Evolutionary conservation across 1,140 invertebrate species (phyloP).

Genomic region (Bathynomus jamesi): DNA sequence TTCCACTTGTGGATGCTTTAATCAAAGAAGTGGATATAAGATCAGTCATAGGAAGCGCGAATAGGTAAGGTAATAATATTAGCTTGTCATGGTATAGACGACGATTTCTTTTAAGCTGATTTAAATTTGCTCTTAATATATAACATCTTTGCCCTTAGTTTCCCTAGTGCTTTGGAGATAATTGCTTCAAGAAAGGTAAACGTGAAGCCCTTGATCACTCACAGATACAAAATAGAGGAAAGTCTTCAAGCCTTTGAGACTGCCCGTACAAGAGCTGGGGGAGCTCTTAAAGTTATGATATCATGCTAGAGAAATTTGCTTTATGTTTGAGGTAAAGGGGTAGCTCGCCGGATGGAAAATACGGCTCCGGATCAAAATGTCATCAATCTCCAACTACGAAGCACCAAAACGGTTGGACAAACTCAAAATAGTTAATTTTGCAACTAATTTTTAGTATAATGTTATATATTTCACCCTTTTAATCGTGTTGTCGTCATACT

Average conservation of each 20-base stretch:
- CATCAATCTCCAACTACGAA: too few relatives aligned
- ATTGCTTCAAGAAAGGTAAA: constrained; percentile 73
- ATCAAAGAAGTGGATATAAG: constrained; percentile 79
- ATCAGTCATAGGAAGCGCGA: constrained; percentile 59
- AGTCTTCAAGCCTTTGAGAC: constrained; percentile 78
- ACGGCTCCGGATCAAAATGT: too few relatives aligned
- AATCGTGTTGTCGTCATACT: too few relatives aligned
- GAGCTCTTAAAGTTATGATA: constrained; percentile 88
- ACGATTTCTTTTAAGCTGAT: background rate
- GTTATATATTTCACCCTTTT: too few relatives aligned
- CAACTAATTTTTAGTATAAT: too few relatives aligned
- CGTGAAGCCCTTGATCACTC: constrained; percentile 81
- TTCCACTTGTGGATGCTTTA: constrained; percentile 72
- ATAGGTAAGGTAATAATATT: constrained; percentile 42
- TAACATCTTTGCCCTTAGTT: constrained; percentile 43
- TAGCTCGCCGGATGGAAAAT: too few relatives aligned
- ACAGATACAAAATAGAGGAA: constrained; percentile 78
- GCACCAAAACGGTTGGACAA: too few relatives aligned
- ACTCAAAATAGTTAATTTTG: too few relatives aligned
- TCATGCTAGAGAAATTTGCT: background rate
- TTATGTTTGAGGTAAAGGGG: too few relatives aligned
- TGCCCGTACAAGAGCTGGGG: constrained; percentile 57
- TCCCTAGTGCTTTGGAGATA: constrained; percentile 73
- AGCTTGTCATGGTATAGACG: too few relatives aligned
- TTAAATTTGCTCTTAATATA: background rate